A percentile compares a stretch with the other conserved stretches of the same genome.
phyloP scores from a whole-genome alignment of 2,888 invertebrate genomes.

The Limnephilus marmoratus region DNA sequence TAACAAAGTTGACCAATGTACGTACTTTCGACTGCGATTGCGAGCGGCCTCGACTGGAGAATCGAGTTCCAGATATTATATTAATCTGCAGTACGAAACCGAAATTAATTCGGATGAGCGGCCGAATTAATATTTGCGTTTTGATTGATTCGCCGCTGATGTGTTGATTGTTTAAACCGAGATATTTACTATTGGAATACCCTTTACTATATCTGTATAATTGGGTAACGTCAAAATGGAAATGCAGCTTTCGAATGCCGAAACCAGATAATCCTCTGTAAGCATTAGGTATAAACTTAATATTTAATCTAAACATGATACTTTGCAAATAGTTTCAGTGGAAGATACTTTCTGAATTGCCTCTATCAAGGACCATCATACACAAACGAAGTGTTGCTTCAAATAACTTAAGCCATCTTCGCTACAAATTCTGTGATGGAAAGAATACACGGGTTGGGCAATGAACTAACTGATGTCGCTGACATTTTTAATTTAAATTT shows the following conservation, averaged over 20 bases:
- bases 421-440: no score
- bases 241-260: not conserved
- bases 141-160: constrained; percentile 32
- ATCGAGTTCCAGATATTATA: not conserved
- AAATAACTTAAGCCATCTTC: no score
- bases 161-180: constrained; percentile 25
- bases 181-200: not conserved
- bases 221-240: not conserved
- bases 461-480: no score
- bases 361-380: no score
- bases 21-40: no score
- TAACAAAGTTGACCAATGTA: no score
- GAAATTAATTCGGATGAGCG: constrained; percentile 36
- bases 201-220: not conserved
- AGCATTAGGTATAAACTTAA: not conserved
- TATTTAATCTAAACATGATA: not conserved
- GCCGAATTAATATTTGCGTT: constrained; percentile 34
- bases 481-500: no score
- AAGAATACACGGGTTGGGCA: no score
- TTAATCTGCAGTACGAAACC: not conserved
- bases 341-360: no score
- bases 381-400: no score
- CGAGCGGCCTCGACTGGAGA: no score
- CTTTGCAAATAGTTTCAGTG: no score
- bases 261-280: not conserved